Base-by-base conservation (phyloP, 2,113 vertebrate genomes). In the Sceloporus undulatus region DNA sequence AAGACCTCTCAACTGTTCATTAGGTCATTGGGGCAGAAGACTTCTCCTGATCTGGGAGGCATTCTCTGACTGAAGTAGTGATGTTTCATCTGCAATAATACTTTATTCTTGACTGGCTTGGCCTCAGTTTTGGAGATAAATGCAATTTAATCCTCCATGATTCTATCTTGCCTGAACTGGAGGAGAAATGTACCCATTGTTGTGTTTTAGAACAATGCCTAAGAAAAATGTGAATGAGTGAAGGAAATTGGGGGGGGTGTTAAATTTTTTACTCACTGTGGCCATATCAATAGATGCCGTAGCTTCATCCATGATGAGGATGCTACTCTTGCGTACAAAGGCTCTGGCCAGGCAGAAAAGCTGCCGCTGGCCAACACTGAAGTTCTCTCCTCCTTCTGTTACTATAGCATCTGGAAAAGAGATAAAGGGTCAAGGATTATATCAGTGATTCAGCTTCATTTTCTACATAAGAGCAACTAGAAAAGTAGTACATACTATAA, bases 261-360 rank as follows among this genome's bases (percentile, higher is more conserved):
- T 25, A 68, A 10, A 9, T 1, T 38, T n/a, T 23, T 6, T 86
- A 95, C 98, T 94, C 92, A 99, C 98, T 34, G 99, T 99, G 68
- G 98, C 99, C 98, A 99, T 99, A 95, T 99, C 99, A 23, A 99
- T 99, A 40, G 99, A 99, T 0, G 99, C 99, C 0, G 99, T 99
- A n/a, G 99, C 99, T 86, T 99, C 99, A 2, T 99, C 99, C 99
- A 99, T 99, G 91, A 99, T 99, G 89, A 99, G 97, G 91, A 99
- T 98, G 93, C 98, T 99, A 94, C 98, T 99, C 95, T 99, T 99
- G 25, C 99, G 97, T 23, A 99, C 99, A 13, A 99, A 99, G 10
- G 99, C 99, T 92, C 99, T 94, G 6, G 99, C 99, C 68, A 99
- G 94, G 82, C 99, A 99, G 94, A 99, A 99, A 79, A 99, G 98